phyloP scores from a whole-genome alignment of 1,140 invertebrate species.

The Pseudomyrmex pallidus region DNA sequence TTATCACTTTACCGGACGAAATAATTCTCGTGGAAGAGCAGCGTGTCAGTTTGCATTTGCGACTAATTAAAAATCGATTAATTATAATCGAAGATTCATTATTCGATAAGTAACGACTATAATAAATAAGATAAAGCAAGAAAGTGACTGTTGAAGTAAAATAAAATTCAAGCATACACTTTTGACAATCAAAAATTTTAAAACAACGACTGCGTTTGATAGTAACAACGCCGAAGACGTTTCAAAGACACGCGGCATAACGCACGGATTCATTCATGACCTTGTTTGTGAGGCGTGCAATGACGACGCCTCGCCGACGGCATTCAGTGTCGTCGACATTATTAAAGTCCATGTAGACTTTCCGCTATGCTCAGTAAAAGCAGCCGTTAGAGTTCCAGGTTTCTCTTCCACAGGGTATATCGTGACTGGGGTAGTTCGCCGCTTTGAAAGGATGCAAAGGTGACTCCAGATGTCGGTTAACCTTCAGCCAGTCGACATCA shows the following conservation, averaged over 20 bases:
- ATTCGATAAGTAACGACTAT: background rate
- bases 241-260: constrained; percentile 23
- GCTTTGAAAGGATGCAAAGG: constrained; percentile 20
- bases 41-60: background rate
- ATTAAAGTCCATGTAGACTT: constrained; percentile 51
- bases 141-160: background rate
- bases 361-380: background rate
- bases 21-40: constrained; percentile 1
- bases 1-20: background rate
- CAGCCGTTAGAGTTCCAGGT: constrained; percentile 36
- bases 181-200: constrained; percentile 18
- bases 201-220: constrained; percentile 5
- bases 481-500: background rate
- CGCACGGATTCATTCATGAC: constrained; percentile 37
- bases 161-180: background rate
- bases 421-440: background rate
- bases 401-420: constrained; percentile 4
- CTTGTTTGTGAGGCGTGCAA: constrained; percentile 4
- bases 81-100: background rate
- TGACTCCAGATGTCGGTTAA: constrained; percentile 15
- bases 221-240: constrained; percentile 24
- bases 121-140: background rate
- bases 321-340: constrained; percentile 53
- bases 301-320: constrained; percentile 28
- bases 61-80: constrained; percentile 29